A percentile compares a stretch with the other conserved stretches of the same genome.
Conservation (phyloP, 37 sponge, comb jelly and placozoan species). For the Chondrilla cf. caribensis region DNA sequence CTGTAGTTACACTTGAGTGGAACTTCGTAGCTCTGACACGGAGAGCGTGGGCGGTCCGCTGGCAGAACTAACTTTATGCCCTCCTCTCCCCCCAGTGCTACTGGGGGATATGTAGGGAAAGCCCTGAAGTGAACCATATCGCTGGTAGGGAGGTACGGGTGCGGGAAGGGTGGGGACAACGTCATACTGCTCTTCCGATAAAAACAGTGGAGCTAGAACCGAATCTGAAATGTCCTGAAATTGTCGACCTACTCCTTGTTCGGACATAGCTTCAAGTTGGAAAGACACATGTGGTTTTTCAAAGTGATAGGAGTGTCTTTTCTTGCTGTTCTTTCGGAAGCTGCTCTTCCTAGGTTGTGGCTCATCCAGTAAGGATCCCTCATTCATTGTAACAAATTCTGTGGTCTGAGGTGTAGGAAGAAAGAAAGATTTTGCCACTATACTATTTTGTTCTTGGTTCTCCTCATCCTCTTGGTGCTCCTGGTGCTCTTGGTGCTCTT, state of each 20-base stretch:
- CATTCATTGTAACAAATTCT: no score
- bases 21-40: no score
- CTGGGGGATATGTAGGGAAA: background rate
- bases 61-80: no score
- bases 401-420: no score
- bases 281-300: slow-evolving; percentile 17
- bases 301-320: slow-evolving; percentile 13
- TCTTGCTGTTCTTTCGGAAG: background rate
- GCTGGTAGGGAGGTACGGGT: slow-evolving; percentile 16
- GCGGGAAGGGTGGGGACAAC: background rate
- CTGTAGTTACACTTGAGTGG: no score
- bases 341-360: background rate
- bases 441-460: no score
- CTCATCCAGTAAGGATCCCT: no score
- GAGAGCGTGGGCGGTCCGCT: no score
- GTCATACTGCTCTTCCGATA: background rate
- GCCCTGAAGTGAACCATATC: slow-evolving; percentile 1
- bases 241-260: background rate
- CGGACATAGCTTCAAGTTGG: background rate
- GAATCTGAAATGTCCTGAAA: background rate
- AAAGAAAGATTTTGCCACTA: no score
- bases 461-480: no score
- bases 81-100: no score
- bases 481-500: no score
- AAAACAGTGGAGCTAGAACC: background rate